Evolutionary conservation across 2,113 vertebrate genomes (phyloP).

Genomic region (Cyphomyrus plagiostoma): DNA sequence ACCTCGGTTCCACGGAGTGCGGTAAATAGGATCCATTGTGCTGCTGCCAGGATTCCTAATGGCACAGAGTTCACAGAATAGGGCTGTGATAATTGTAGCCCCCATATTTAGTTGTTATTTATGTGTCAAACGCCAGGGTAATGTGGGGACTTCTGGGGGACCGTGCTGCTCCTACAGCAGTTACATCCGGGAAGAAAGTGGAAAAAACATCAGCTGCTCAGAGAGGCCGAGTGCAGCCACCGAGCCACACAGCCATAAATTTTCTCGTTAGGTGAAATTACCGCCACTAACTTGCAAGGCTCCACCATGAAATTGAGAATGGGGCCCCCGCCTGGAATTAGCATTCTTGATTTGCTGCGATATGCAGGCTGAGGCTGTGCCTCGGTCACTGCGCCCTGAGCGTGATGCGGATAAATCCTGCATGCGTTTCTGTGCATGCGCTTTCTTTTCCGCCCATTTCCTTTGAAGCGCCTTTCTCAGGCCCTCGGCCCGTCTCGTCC

Average conservation of each 20-base stretch:
- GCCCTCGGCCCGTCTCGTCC: conserved; percentile 64
- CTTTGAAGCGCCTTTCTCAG: conserved; percentile 66
- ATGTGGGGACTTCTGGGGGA: not conserved
- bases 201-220: conserved; percentile 41
- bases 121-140: not conserved
- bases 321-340: conserved; percentile 97
- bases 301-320: conserved; percentile 99
- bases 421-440: not conserved
- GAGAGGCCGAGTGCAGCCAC: not conserved
- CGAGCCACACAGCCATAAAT: conserved; percentile 93
- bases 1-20: not conserved
- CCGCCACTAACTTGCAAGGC: conserved; percentile 95
- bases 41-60: not conserved
- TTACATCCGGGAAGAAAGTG: conserved; percentile 37
- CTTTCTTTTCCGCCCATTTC: not conserved
- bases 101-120: not conserved
- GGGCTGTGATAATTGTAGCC: not conserved
- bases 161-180: not conserved
- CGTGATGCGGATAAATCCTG: conserved; percentile 14
- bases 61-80: not conserved
- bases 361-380: conserved; percentile 79
- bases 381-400: conserved; percentile 62
- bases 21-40: not conserved
- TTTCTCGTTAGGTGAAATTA: conserved; percentile 99
- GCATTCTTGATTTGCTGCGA: conserved; percentile 98